Percentiles rank a stretch among this genome's conserved stretches.
Evolutionary conservation across 2,113 vertebrate species (phyloP).

Genomic region (Saccopteryx bilineata): DNA sequence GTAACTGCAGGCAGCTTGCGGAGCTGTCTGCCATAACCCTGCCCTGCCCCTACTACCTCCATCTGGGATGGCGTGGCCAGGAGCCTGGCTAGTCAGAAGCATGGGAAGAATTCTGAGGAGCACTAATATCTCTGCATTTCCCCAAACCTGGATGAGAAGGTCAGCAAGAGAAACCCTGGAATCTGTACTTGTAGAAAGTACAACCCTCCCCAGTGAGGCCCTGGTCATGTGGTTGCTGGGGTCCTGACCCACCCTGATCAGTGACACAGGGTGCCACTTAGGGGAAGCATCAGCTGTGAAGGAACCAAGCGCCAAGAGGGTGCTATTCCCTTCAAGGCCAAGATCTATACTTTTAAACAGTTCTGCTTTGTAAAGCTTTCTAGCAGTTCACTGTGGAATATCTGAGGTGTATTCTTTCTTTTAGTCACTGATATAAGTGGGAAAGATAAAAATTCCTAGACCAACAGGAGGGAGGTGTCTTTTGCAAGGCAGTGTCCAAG

Average conservation of each 20-base stretch:
- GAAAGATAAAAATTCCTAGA: conserved; percentile 12
- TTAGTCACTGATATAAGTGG: not conserved
- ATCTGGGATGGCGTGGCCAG: not conserved
- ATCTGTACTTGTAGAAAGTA: not conserved
- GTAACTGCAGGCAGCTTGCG: not conserved
- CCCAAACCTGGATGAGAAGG: not conserved
- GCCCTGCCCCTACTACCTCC: accelerated
- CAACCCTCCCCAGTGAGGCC: no score
- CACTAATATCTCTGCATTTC: not conserved
- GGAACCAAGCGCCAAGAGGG: not conserved
- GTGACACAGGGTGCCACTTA: accelerated
- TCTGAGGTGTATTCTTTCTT: conserved; percentile 25
- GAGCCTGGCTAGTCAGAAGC: not conserved
- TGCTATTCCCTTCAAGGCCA: not conserved
- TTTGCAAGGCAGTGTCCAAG: not conserved
- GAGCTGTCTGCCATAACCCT: not conserved
- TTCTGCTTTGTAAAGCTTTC: not conserved
- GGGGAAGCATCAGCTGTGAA: not conserved
- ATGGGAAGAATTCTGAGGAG: not conserved
- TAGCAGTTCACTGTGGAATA: not conserved
- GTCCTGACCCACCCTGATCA: not conserved
- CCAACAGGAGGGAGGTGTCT: not conserved
- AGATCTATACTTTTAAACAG: not conserved
- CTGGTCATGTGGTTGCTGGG: not conserved
- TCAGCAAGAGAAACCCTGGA: not conserved